Evolutionary conservation across 2,797 vertebrate species (phyloP).

Genomic region (Bufotes viridis): DNA sequence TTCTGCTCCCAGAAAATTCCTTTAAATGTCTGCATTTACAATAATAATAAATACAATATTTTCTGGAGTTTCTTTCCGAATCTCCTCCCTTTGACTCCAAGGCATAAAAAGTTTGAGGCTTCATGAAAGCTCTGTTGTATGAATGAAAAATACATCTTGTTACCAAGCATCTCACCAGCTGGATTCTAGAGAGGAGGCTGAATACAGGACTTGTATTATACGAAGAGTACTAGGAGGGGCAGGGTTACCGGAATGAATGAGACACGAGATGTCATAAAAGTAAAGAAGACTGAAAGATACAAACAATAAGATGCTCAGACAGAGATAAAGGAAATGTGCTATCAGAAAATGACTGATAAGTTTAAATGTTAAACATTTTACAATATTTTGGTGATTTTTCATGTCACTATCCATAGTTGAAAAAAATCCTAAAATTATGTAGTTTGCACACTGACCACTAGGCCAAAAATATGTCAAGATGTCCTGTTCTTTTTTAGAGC

Average conservation of each 20-base stretch:
- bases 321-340: too few relatives aligned
- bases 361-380: too few relatives aligned
- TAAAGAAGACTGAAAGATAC: neutral
- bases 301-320: neutral
- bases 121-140: conserved; percentile 53
- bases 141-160: conserved; percentile 51
- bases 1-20: too few relatives aligned
- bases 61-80: neutral
- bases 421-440: too few relatives aligned
- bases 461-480: too few relatives aligned
- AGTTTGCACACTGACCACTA: too few relatives aligned
- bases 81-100: neutral
- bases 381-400: too few relatives aligned
- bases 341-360: too few relatives aligned
- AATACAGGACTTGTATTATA: conserved; percentile 57
- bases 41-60: neutral
- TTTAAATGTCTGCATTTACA: neutral
- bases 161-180: conserved; percentile 46
- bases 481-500: too few relatives aligned
- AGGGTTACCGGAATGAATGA: neutral
- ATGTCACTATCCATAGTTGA: too few relatives aligned
- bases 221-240: conserved; percentile 19
- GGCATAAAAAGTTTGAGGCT: neutral
- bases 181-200: conserved; percentile 28
- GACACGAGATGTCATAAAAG: neutral